These are phyloP conservation scores for Macquaria australasica DNA, from an alignment of 2,113 vertebrate species.

Conservation along the genomic window DNA sequence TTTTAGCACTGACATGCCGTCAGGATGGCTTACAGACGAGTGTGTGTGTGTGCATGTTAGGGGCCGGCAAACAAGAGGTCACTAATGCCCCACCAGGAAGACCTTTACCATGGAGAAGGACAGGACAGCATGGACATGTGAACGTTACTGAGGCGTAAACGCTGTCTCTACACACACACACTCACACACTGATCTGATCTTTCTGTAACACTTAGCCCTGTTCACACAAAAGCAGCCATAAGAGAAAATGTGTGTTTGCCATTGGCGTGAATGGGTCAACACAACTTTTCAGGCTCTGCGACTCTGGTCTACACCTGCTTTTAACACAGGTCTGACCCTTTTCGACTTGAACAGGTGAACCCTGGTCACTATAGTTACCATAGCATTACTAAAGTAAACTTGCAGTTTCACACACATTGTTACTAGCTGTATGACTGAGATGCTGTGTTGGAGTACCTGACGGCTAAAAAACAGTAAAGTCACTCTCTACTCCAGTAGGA, in stretches of 20 bases:
- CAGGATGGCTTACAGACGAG: constrained; percentile 72
- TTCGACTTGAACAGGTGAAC: constrained; percentile 2
- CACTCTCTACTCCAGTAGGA: too few relatives aligned
- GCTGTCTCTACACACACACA: constrained; percentile 50
- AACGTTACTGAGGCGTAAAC: constrained; percentile 69
- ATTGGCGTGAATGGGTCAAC: constrained; percentile 28
- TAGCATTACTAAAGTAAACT: not conserved
- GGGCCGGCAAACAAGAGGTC: constrained; percentile 68
- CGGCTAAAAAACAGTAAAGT: too few relatives aligned
- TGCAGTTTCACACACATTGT: too few relatives aligned
- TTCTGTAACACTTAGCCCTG: constrained; percentile 51
- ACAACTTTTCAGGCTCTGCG: not conserved
- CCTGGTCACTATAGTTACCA: not conserved
- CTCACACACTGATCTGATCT: constrained; percentile 26
- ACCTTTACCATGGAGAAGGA: constrained; percentile 57
- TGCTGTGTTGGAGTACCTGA: too few relatives aligned
- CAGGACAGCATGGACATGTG: constrained; percentile 67
- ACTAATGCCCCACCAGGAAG: constrained; percentile 71
- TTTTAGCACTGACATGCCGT: constrained; percentile 80
- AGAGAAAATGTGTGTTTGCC: constrained; percentile 49
- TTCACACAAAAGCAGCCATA: constrained; percentile 63
- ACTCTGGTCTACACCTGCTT: not conserved
- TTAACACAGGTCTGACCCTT: constrained; percentile 12
- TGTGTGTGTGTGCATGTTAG: constrained; percentile 52
- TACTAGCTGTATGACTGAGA: too few relatives aligned